Conservation (phyloP, 2,113 vertebrate genomes). For the Ellobius talpinus region DNA sequence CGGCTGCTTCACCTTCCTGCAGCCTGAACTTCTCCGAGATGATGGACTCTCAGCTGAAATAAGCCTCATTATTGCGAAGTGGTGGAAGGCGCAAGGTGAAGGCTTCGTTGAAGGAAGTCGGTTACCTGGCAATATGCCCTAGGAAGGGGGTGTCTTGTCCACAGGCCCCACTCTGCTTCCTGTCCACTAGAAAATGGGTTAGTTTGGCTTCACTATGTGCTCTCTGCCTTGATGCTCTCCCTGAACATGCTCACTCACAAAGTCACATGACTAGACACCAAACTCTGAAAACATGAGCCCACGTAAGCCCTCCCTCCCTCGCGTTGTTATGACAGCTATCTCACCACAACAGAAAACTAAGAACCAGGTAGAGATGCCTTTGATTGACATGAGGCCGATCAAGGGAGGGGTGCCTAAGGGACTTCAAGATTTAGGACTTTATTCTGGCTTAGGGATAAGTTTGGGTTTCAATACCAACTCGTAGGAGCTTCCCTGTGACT, state of each 20-base stretch:
- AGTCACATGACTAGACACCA: background rate
- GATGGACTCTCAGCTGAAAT: background rate
- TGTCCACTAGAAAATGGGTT: too few species aligned
- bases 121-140: background rate
- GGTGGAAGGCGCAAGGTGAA: background rate
- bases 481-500: background rate
- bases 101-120: background rate
- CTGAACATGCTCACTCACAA: background rate
- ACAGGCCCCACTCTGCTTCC: background rate
- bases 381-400: background rate
- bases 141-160: background rate
- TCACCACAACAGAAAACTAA: background rate
- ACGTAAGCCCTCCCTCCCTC: background rate
- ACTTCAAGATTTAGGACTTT: background rate
- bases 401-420: accelerated
- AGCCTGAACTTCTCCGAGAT: background rate
- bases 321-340: background rate
- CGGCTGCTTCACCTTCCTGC: background rate
- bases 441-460: background rate
- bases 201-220: background rate
- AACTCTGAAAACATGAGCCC: background rate
- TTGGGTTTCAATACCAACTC: background rate
- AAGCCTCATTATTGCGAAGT: background rate
- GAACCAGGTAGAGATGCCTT: background rate
- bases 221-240: background rate